A percentile compares a stretch with the other conserved stretches of the same genome.
Conservation (phyloP, 2,113 vertebrate species). For the Lepisosteus oculatus region DNA sequence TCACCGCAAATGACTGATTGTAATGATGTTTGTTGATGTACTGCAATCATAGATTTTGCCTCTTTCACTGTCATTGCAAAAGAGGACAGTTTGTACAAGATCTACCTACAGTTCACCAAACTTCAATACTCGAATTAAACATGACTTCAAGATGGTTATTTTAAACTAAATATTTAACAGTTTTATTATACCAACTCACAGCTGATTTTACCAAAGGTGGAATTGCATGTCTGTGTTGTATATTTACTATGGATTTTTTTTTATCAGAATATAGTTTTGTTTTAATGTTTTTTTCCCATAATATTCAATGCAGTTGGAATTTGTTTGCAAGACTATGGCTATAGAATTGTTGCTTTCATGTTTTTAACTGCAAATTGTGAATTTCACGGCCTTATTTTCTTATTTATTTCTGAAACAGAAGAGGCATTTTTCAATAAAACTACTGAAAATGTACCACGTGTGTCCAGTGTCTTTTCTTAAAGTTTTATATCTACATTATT, state of each 20-base stretch:
- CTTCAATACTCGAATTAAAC: slow-evolving; percentile 68
- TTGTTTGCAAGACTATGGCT: slow-evolving; percentile 89
- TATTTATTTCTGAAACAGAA: slow-evolving; percentile 99
- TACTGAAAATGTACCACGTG: slow-evolving; percentile 85
- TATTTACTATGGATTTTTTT: slow-evolving; percentile 85
- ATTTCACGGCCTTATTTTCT: slow-evolving; percentile 97
- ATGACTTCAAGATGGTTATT: slow-evolving; percentile 71
- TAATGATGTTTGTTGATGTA: slow-evolving; percentile 36
- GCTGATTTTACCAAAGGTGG: slow-evolving; percentile 81
- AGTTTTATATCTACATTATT: no score
- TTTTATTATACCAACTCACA: slow-evolving; percentile 81
- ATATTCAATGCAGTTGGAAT: slow-evolving; percentile 88
- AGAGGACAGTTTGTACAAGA: slow-evolving; percentile 53
- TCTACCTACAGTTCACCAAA: slow-evolving; percentile 62
- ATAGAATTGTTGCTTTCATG: slow-evolving; percentile 91
- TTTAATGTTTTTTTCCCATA: slow-evolving; percentile 64
- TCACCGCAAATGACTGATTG: slow-evolving; percentile 30
- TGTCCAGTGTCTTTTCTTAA: slow-evolving; percentile 13
- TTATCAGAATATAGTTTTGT: slow-evolving; percentile 79
- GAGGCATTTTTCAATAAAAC: slow-evolving; percentile 99
- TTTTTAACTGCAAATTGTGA: slow-evolving; percentile 97
- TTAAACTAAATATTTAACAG: slow-evolving; percentile 78
- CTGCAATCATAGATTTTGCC: slow-evolving; percentile 44
- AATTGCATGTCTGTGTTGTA: slow-evolving; percentile 98
- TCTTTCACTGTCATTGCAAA: slow-evolving; percentile 48